Evolutionary conservation across 2,888 invertebrate species (phyloP), one percentile per base, ranked within the genome.

Genomic region (Plagodis pulveraria): DNA sequence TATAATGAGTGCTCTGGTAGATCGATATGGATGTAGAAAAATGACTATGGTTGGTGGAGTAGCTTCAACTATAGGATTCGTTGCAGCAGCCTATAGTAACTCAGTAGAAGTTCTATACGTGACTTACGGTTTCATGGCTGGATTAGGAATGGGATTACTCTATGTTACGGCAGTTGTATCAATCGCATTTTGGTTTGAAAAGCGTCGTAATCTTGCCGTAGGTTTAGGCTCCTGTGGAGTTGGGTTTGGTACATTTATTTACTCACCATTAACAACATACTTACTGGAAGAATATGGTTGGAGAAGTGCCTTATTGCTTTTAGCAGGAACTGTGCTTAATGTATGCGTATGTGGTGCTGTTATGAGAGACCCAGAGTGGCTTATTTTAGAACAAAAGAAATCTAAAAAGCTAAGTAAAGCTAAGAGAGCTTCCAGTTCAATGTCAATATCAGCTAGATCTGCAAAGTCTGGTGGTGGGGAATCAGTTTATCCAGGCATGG

Each of bases 161-260:
- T 98, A 97, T 82, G 98, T 98, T 6, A 97, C 98, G 6, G 97
- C 97, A 10, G 98, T 98, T 6, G 98, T 98, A 9, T 96, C 97
- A 52, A 97, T 98, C 55, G 98, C 98, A 0, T 98, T 97, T 83
- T 98, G 98, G 96, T 98, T 98, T 84, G 97, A 98, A 73, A 97
- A 96, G 81, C 96, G 96, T 73, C 94, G 98, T 36, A 96, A 96
- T 42, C 93, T 98, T 70, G 98, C 98, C 8, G 97, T 97, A 5
- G 97, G 98, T 34, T 91, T 98, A 52, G 96, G 97, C 0, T 97
- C 97, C 0, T 97, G 97, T 73, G 98, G 98, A 49, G 97, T 97
- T 0, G 98, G 98, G 6, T 95, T 97, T 65, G 98, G 98, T 33
- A 98, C 98, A 0, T 97, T 98, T 76, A 90, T 98, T 10, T 97